These are phyloP conservation scores for Trissolcus brochymenae DNA, from an alignment of 2,888 invertebrate genomes.

Conservation along the genomic window DNA sequence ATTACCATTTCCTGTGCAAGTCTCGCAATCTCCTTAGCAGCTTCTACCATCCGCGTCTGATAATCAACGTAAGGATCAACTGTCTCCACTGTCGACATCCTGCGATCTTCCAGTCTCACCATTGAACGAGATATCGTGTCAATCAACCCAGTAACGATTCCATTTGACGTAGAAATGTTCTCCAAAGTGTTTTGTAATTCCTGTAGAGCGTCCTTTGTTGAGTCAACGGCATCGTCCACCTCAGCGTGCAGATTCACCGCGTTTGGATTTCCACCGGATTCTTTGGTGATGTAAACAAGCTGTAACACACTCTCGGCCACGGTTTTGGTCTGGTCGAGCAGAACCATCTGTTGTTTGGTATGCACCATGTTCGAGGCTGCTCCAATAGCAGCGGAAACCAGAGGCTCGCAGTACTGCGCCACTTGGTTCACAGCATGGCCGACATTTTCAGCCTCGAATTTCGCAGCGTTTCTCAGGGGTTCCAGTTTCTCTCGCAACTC, in stretches of 20 bases:
- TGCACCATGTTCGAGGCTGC: conserved; percentile 92
- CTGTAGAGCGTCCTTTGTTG: conserved; percentile 86
- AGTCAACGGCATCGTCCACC: conserved; percentile 88
- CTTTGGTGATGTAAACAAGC: conserved; percentile 89
- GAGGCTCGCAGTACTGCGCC: conserved; percentile 89
- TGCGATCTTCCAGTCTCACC: conserved; percentile 85
- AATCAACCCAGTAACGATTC: conserved; percentile 91
- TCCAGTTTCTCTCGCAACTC: conserved; percentile 91
- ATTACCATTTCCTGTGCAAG: conserved; percentile 93
- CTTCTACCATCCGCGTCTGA: conserved; percentile 97
- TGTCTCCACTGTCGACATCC: conserved; percentile 83
- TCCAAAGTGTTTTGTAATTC: conserved; percentile 90
- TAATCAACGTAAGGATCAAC: conserved; percentile 93
- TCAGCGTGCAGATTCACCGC: conserved; percentile 88
- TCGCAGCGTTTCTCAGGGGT: conserved; percentile 89
- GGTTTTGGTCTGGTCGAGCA: conserved; percentile 95
- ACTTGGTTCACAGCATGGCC: conserved; percentile 90
- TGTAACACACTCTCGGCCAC: conserved; percentile 95
- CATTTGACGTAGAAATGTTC: conserved; percentile 89
- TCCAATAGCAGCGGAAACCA: conserved; percentile 90
- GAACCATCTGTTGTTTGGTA: conserved; percentile 89
- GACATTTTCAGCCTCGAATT: conserved; percentile 93
- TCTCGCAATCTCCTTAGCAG: conserved; percentile 94
- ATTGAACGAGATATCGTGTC: conserved; percentile 95
- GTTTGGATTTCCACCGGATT: conserved; percentile 95